Conservation (phyloP, 2,888 invertebrate species). For the Gisinianus flammeolus region DNA sequence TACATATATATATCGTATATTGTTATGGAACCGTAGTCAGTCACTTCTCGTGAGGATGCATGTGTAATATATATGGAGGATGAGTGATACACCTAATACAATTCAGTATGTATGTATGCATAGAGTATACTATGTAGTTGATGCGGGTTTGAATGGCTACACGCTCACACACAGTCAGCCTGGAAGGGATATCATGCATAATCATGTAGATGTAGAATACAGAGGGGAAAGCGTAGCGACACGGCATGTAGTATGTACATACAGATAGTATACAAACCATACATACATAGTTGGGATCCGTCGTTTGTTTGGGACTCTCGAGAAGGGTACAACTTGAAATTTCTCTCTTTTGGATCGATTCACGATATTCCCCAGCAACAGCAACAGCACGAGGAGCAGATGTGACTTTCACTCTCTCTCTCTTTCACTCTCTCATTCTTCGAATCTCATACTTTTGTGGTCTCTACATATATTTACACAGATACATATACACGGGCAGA, state of each 20-base stretch:
- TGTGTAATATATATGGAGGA: neutral
- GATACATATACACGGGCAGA: neutral
- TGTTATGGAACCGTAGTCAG: too few species aligned
- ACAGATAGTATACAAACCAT: too few species aligned
- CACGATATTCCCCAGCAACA: conserved; percentile 33
- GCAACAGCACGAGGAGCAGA: conserved; percentile 10
- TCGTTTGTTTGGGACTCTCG: too few species aligned
- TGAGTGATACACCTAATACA: neutral
- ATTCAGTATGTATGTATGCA: neutral
- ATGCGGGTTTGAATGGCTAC: neutral
- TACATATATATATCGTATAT: too few species aligned
- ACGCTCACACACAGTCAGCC: too few species aligned
- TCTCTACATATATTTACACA: neutral
- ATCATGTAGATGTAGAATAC: neutral
- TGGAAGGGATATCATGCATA: neutral
- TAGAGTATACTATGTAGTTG: too few species aligned
- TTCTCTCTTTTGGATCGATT: conserved; percentile 19
- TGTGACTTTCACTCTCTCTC: conserved; percentile 29
- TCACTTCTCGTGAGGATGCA: neutral
- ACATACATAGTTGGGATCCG: too few species aligned
- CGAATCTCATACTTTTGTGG: neutral
- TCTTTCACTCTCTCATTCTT: neutral
- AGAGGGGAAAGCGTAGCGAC: too few species aligned
- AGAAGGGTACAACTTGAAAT: too few species aligned
- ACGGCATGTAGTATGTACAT: too few species aligned